Conservation (phyloP, 2,888 invertebrate genomes). For the Drosophila incognita region DNA sequence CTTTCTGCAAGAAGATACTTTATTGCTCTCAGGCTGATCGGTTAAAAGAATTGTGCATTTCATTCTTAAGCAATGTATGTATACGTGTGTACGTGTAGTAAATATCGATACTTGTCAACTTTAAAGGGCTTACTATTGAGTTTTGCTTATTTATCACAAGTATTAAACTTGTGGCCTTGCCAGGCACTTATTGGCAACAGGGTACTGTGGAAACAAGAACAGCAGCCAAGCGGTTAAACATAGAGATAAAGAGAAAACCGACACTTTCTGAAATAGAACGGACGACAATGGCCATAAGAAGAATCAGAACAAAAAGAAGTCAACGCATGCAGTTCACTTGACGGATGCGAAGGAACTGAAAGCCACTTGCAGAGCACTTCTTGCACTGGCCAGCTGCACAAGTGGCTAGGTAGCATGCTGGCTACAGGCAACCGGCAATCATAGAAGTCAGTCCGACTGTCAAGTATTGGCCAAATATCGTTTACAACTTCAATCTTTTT, state of each 20-base stretch:
- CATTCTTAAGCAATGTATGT: background rate
- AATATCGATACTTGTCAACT: conserved; percentile 5
- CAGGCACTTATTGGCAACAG: conserved; percentile 2
- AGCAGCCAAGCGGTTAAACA: conserved; percentile 32
- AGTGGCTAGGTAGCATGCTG: conserved; percentile 15
- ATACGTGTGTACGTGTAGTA: background rate
- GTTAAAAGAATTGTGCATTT: background rate
- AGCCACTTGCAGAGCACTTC: conserved; percentile 21
- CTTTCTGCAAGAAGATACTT: background rate
- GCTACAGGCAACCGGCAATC: conserved; percentile 34
- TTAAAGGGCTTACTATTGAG: background rate
- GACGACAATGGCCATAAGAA: conserved; percentile 22
- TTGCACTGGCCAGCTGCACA: conserved; percentile 3
- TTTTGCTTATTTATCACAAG: background rate
- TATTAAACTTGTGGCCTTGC: background rate
- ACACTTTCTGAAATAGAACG: conserved; percentile 50
- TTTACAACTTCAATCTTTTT: conserved; percentile 9
- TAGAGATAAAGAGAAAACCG: conserved; percentile 2
- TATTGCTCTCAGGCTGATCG: background rate
- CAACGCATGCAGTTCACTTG: conserved; percentile 28
- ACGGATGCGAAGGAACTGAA: conserved; percentile 17
- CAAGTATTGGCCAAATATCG: conserved; percentile 47
- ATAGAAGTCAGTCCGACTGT: conserved; percentile 35
- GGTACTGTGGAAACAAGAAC: conserved; percentile 3
- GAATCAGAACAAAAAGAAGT: conserved; percentile 8